Conservation (phyloP, 2,113 vertebrate genomes). For the Trematomus loennbergii region DNA sequence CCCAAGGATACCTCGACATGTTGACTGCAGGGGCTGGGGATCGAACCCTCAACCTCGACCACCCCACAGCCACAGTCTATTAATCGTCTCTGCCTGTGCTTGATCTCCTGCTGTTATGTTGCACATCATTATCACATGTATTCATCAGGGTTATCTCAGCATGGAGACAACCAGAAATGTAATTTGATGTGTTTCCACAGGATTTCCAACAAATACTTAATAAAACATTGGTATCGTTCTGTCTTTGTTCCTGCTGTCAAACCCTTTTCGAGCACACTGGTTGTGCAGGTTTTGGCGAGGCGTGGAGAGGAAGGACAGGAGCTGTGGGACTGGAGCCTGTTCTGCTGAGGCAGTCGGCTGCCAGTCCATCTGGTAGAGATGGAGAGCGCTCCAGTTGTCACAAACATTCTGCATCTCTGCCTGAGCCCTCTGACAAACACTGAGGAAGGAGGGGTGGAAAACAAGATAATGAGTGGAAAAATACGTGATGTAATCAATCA, state of each 20-base stretch:
- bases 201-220: not conserved
- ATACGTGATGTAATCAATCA: not conserved
- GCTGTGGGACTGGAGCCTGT: slow-evolving; percentile 43
- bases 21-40: too few relatives aligned
- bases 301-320: not conserved
- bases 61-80: too few relatives aligned
- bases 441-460: not conserved
- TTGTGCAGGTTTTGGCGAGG: not conserved
- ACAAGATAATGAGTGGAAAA: not conserved
- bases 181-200: not conserved
- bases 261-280: not conserved
- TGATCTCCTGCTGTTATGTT: too few relatives aligned
- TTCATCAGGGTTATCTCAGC: not conserved
- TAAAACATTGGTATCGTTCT: not conserved
- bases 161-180: not conserved
- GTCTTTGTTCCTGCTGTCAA: slow-evolving; percentile 10
- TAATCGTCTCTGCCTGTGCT: too few relatives aligned
- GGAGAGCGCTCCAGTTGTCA: slow-evolving; percentile 55
- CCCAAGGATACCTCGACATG: too few relatives aligned
- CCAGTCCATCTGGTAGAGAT: slow-evolving; percentile 57
- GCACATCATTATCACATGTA: too few relatives aligned
- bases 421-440: not conserved
- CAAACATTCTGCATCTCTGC: slow-evolving; percentile 38
- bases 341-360: slow-evolving; percentile 54
- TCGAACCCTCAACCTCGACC: too few relatives aligned